Conservation (phyloP, 2,888 invertebrate genomes). For the Machimus rusticus region DNA sequence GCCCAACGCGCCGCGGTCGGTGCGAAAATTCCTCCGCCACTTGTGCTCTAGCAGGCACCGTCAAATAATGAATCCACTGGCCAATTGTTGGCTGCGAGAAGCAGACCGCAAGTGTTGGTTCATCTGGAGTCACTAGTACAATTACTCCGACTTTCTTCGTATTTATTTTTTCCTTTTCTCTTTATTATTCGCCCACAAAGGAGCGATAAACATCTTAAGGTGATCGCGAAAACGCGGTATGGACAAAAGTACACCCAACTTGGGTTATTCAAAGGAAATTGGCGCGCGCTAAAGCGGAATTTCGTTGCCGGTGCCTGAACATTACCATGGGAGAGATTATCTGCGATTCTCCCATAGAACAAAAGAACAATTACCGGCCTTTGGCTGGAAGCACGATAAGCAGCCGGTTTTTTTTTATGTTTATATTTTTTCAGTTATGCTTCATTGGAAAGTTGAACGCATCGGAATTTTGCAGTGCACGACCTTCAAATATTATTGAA, state of each 20-base stretch:
- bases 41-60: background rate
- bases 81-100: background rate
- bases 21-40: background rate
- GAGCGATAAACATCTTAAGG: slow-evolving; percentile 7
- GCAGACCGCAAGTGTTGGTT: background rate
- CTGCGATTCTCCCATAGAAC: background rate
- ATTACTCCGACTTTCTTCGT: slow-evolving; percentile 19
- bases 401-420: background rate
- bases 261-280: slow-evolving; percentile 18
- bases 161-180: background rate
- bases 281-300: slow-evolving; percentile 24
- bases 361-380: slow-evolving; percentile 33
- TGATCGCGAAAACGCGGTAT: slow-evolving; percentile 3
- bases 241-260: background rate
- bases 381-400: background rate
- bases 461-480: background rate
- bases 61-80: background rate
- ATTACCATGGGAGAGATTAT: slow-evolving; percentile 12
- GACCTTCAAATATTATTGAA: background rate
- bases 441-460: background rate
- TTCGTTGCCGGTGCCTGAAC: background rate
- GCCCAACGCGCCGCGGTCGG: background rate
- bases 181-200: slow-evolving; percentile 27
- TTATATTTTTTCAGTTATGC: slow-evolving; percentile 6
- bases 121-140: background rate